Conservation (phyloP, 2,888 invertebrate genomes). For the Phalera bucephala region DNA sequence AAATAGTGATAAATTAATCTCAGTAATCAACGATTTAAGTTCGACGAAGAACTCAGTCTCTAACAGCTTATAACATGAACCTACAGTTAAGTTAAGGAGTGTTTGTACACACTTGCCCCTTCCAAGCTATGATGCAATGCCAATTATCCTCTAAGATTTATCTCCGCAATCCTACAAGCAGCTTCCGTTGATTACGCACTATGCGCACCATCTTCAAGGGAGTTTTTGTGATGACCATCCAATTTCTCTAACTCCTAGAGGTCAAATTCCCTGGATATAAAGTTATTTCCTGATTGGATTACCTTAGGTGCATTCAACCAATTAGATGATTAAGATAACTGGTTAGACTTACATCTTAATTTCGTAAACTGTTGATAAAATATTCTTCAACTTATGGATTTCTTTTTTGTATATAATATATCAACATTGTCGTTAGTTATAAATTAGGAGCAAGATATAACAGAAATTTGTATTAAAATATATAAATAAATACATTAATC, state of each 20-base stretch:
- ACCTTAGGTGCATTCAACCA: background rate
- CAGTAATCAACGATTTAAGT: too few species aligned
- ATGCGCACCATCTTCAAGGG: background rate
- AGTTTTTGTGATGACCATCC: slow-evolving; percentile 4
- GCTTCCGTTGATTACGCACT: slow-evolving; percentile 22
- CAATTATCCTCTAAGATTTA: slow-evolving; percentile 39
- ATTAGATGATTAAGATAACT: background rate
- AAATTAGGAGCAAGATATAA: too few species aligned
- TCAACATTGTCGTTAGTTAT: too few species aligned
- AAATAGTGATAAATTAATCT: too few species aligned
- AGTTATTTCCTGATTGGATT: slow-evolving; percentile 1
- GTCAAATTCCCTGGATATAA: background rate
- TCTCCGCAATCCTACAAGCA: slow-evolving; percentile 19
- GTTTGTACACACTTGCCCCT: slow-evolving; percentile 18
- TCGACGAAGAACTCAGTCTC: too few species aligned
- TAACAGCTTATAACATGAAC: slow-evolving; percentile 5
- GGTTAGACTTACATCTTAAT: too few species aligned
- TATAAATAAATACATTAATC: too few species aligned
- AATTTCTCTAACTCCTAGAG: background rate
- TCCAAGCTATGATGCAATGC: slow-evolving; percentile 25
- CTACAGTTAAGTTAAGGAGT: slow-evolving; percentile 10
- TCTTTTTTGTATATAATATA: too few species aligned
- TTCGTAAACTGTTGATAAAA: too few species aligned
- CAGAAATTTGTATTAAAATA: too few species aligned
- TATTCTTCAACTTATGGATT: too few species aligned